Evolutionary conservation across 2,113 vertebrate species (phyloP), one percentile per base, ranked within the genome.

Genomic region (Oceanodroma tethys): DNA sequence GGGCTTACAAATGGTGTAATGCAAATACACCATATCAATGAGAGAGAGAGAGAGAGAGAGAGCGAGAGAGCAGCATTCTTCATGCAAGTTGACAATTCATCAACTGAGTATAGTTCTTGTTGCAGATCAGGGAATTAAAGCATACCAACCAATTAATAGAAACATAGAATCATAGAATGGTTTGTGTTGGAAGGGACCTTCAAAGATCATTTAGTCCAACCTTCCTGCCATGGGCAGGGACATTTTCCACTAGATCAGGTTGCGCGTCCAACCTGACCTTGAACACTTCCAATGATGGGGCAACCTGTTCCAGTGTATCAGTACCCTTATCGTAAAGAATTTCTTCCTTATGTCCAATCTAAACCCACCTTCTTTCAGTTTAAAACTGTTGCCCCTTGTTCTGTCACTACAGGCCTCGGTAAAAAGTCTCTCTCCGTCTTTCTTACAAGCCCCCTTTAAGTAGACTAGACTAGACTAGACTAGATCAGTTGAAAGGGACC

Each of bases 221-320:
- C 9, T 16, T 6, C 38, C 38, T 42, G 30, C 23, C 20, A 5
- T 38, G 5, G 23, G 45, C 56, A 81, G 16, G 32, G 52, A 58
- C 52, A 50, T 4, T 4, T 89, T 63, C 19, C 20, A 12, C 9
- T 53, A 27, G 34, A 43, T 7, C 47, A 34, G 36, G 29, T 17
- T 63, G 47, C 66, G 68, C 19, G 1, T 63, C 47, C 56, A 73
- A 6, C 26, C 16, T 53, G 45, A 3, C 30, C 8, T 62, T 56
- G 40, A 56, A 7, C 40, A 14, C 0, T 2, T 32, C n/a, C 45
- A 38, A 0, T 1, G 34, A 45, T 45, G 40, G 26, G 26, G 9
- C 23, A 66, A 30, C 38, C 26, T 67, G 34, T 1, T 9, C 21
- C 34, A 32, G 27, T 32, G 27, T 32, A 19, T 19, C 42, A 25